Evolutionary conservation across 2,113 vertebrate species (phyloP).

Genomic region (Cebus imitator): DNA sequence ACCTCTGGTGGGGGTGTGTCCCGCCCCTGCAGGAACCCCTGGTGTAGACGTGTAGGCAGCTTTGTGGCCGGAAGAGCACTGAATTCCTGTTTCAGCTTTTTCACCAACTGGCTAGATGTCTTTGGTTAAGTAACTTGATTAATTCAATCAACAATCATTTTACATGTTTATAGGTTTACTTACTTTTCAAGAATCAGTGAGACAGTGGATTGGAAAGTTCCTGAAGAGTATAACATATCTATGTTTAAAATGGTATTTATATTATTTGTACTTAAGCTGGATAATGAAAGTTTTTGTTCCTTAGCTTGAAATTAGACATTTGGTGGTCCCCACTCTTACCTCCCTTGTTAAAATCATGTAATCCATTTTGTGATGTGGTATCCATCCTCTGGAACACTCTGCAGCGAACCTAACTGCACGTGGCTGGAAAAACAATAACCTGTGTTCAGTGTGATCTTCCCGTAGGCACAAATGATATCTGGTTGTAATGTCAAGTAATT

Average conservation of each 20-base stretch:
- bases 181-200: background rate
- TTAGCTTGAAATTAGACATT: background rate
- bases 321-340: too few relatives aligned
- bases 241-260: fast-evolving
- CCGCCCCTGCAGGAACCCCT: too few relatives aligned
- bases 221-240: background rate
- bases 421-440: background rate
- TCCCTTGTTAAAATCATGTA: background rate
- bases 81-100: too few relatives aligned
- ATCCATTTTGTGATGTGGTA: background rate
- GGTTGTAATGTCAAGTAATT: background rate
- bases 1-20: too few relatives aligned
- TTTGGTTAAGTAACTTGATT: background rate
- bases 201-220: background rate
- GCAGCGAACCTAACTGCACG: fast-evolving
- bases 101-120: background rate
- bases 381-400: too few relatives aligned
- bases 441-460: fast-evolving
- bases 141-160: background rate
- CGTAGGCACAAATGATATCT: background rate
- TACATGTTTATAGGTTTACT: background rate
- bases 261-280: background rate
- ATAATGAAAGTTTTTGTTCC: background rate
- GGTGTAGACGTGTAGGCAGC: too few relatives aligned
- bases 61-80: too few relatives aligned